Evolutionary conservation across 1,140 invertebrate species (phyloP), one percentile per base, ranked within the genome.

Genomic region (Coboldia fuscipes): DNA sequence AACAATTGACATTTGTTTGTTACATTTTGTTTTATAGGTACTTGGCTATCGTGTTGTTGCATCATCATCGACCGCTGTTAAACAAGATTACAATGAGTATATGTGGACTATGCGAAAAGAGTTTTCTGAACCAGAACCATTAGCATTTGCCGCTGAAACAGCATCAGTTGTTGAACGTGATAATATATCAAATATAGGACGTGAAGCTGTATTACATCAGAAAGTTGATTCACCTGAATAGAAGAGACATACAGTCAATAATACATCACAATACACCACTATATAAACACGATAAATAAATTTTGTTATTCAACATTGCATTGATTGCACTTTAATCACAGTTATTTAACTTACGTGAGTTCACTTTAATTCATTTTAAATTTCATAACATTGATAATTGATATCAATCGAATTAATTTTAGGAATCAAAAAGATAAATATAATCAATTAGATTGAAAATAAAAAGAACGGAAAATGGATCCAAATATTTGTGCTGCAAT

Each of bases 31-130:
- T 38, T 50, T 52, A 35, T 44, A 67, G 66, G 78, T 83, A 33
- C 62, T 85, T 40, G 80, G 79, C 28, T 85, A 83, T 56, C 75
- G 75, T 59, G 79, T 85, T 28, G 75, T 85, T 18, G 77, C 80
- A 38, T 82, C 78, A 19, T 81, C 78, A 39, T 81, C 77, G 31
- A 80, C 76, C 37, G 69, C 74, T 38, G 74, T 81, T 20, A 81
- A 82, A 55, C 76, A 81, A 57, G 77, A 82, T 50, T 80, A 82
- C 48, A 82, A 81, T 65, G 77, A 82, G 47, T 81, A 82, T 45
- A 82, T 83, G 76, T 85, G 81, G 81, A 85, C 81, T 55, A 80
- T 84, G 75, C 73, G 78, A 65, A 80, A 79, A 57, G 78, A 83
- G 42, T 83, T 83, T 56, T 61, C 70, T 33, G 80, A 83, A 47